Evolutionary conservation across 2,888 invertebrate species (phyloP), one percentile per base, ranked within the genome.

Genomic region (Xanthorhoe designata): DNA sequence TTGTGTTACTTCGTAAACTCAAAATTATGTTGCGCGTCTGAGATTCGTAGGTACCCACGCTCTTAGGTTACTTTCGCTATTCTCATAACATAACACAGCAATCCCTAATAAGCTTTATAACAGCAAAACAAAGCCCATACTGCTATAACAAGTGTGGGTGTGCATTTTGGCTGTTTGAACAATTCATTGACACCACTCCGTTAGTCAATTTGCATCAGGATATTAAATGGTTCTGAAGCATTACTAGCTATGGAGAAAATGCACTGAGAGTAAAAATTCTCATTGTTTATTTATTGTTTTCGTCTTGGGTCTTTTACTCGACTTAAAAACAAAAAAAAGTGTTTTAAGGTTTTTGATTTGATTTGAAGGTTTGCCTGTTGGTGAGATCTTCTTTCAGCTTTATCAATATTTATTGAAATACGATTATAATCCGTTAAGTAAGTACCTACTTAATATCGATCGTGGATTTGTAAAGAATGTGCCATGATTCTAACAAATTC

Each of bases 171-270:
- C 0, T 66, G 65, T 67, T 58, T 69, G 51, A 49, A n/a, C 63
- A 56, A 67, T 63, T 42, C 38, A 50, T 71, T 71, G 19, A 42
- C 68, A 63, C n/a, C 29, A 29, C 24, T 62, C 54, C 15, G 59
- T 10, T 5, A 50, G n/a, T 42, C 54, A 51, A 55, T 68, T 71
- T 42, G 58, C 64, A 64, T 50, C 10, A n/a, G 18, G 9, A 32
- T 67, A 54, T 10, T 63, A 69, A 65, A 54, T 56, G 59, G 35
- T 42, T 68, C 61, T 8, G 19, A 32, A 59, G 58, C 50, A 52
- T 54, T 64, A 15, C 19, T 58, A 35, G 45, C 42, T 45, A 59
- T 13, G 59, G 50, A n/a, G 45, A 53, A 62, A 58, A 61, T 38
- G 38, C 50, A 50, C 56, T 24, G n/a, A n/a, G 17, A 17, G 45